Evolutionary conservation across 64 coral and sea anemone genomes (phyloP).

Genomic region (Stichodactyla mertensii): DNA sequence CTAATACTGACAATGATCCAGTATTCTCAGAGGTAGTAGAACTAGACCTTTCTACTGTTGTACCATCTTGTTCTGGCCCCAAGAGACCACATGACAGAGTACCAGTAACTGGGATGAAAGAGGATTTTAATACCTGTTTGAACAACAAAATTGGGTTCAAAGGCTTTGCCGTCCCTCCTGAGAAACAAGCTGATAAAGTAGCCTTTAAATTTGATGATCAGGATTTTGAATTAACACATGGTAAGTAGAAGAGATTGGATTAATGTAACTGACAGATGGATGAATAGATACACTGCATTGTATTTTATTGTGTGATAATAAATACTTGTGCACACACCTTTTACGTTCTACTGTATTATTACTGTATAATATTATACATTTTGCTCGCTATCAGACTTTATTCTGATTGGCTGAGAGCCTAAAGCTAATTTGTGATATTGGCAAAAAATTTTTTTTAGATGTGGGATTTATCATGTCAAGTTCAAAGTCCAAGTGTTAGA

Average conservation of each 20-base stretch:
- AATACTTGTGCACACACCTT: too few relatives aligned
- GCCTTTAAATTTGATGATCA: constrained; percentile 67
- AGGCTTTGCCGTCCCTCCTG: constrained; percentile 80
- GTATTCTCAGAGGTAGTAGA: constrained; percentile 93
- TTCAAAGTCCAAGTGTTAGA: too few relatives aligned
- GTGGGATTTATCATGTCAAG: too few relatives aligned
- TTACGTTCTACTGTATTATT: too few relatives aligned
- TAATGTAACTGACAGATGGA: too few relatives aligned
- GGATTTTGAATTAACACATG: constrained; percentile 77
- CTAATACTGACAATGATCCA: constrained; percentile 64
- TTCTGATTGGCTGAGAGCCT: too few relatives aligned
- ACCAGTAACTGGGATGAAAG: constrained; percentile 73
- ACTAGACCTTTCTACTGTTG: constrained; percentile 79
- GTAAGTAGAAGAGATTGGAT: constrained; percentile 7
- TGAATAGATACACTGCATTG: too few relatives aligned
- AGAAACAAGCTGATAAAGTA: constrained; percentile 66
- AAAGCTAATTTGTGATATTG: too few relatives aligned
- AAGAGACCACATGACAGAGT: constrained; percentile 96
- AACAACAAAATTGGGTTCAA: constrained; percentile 97
- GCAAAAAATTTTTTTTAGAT: too few relatives aligned
- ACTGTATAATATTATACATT: too few relatives aligned
- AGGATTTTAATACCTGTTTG: constrained; percentile 82
- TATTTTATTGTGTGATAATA: too few relatives aligned
- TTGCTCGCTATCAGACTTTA: too few relatives aligned
- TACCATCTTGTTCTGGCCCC: constrained; percentile 82